phyloP scores from a whole-genome alignment of 2,888 invertebrate species.

The Linnaemya tessellans region DNA sequence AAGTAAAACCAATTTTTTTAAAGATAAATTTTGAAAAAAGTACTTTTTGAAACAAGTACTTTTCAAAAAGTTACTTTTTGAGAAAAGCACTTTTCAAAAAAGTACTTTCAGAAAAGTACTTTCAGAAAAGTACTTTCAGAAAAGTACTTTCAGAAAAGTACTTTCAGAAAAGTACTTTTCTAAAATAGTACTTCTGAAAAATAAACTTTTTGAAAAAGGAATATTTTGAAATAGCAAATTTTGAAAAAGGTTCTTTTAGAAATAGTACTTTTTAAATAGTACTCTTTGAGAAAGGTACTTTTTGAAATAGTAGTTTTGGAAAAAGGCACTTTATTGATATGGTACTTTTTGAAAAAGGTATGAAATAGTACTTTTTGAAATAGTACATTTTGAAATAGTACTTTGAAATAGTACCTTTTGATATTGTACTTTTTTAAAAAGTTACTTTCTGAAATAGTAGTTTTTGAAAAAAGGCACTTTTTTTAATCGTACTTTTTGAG shows the following conservation, averaged over 20 bases:
- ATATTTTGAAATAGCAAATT: not conserved
- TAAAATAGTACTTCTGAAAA: too few species aligned
- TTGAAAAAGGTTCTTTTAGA: not conserved
- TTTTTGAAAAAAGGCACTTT: too few species aligned
- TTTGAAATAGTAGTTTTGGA: not conserved
- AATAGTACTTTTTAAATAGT: too few species aligned
- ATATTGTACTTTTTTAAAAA: not conserved
- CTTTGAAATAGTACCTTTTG: not conserved
- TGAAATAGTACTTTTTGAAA: too few species aligned
- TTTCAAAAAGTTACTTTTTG: too few species aligned
- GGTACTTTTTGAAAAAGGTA: too few species aligned
- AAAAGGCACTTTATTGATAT: not conserved
- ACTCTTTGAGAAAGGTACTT: not conserved
- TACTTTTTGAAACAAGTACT: too few species aligned
- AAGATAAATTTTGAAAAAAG: too few species aligned
- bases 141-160: not conserved
- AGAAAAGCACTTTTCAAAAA: too few species aligned
- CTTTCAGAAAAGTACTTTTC: too few species aligned
- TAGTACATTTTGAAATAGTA: too few species aligned
- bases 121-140: not conserved
- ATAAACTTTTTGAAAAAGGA: not conserved
- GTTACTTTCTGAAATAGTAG: not conserved
- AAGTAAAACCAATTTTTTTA: too few species aligned
- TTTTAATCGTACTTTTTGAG: not conserved
- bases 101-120: not conserved